Evolutionary conservation across 2,888 invertebrate genomes (phyloP), one percentile per base, ranked within the genome.

Genomic region (Sericinus montela): DNA sequence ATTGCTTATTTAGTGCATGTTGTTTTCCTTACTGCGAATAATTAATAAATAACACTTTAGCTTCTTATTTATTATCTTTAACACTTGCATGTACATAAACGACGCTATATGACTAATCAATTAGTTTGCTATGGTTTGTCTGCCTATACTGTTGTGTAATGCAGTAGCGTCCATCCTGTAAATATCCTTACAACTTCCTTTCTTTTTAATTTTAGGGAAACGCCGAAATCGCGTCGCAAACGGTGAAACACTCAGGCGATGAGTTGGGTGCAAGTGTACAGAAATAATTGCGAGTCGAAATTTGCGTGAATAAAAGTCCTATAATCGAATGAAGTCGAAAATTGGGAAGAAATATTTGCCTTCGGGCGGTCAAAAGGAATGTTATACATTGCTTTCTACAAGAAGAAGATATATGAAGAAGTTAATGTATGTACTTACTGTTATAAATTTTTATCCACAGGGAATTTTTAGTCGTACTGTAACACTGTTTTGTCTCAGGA

Each of bases 351-450:
- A 91, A 85, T 91, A 91, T 80, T 90, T 91, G 84, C 90, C 91
- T 69, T 80, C 90, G 73, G 79, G 78, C 65, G 87, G 86, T 73
- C 87, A 83, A 51, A 90, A 91, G 71, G 92, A 92, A 82, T 88
- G 91, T 40, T 92, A 92, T 72, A 90, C 91, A 14, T 81, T 89
- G 66, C 78, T 92, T 59, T 90, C 91, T 49, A 90, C 91, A 48
- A 89, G 91, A 76, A 88, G 91, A 75, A 86, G 91, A 82, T 86
- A 92, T 82, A 91, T 92, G 91, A 92, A 92, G 89, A 92, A 92
- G 74, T 73, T 91, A 78, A 84, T 89, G 92, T 92, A 90, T 86
- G 92, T 91, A 86, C 72, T 54, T 19, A 19, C 10, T 30, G 13
- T 36, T 48, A 40, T 50, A 39, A 11, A 30, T 50, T 44, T 29